Percentiles rank a stretch among this genome's conserved stretches.
Conservation (phyloP, 2,888 invertebrate genomes). For the Thalpophila matura region DNA sequence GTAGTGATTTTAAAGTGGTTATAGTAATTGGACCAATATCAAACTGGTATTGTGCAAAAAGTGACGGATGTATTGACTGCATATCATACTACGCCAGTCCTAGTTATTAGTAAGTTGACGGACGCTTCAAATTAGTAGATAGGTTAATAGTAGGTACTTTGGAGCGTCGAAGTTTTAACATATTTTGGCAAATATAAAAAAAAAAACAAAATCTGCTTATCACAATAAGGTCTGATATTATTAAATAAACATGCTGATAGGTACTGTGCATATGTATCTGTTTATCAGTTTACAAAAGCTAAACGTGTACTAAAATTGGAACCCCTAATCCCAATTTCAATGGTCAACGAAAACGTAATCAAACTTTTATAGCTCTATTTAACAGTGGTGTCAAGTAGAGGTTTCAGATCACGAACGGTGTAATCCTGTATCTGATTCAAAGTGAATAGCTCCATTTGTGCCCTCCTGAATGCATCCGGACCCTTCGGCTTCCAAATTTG, state of each 20-base stretch:
- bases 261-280: neutral
- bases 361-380: constrained; percentile 64
- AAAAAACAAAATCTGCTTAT: constrained; percentile 5
- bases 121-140: constrained; percentile 14
- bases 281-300: constrained; percentile 1
- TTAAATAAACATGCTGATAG: neutral
- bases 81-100: neutral
- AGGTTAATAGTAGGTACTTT: constrained; percentile 20
- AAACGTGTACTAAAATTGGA: constrained; percentile 19
- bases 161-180: constrained; percentile 19
- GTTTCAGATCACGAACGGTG: constrained; percentile 80
- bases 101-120: constrained; percentile 13
- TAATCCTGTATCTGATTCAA: constrained; percentile 80
- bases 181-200: neutral
- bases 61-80: neutral
- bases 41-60: neutral
- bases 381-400: constrained; percentile 67
- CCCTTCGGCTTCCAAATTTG: constrained; percentile 71
- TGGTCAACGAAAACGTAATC: constrained; percentile 49
- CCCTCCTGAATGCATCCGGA: constrained; percentile 83
- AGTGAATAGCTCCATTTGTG: constrained; percentile 80
- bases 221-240: neutral
- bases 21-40: neutral
- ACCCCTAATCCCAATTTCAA: constrained; percentile 29
- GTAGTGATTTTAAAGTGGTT: constrained; percentile 19